A percentile compares a stretch with the other conserved stretches of the same genome.
These are phyloP conservation scores for Emydoidea blandingii DNA, from an alignment of 2,797 vertebrate genomes.

Conservation along the genomic window DNA sequence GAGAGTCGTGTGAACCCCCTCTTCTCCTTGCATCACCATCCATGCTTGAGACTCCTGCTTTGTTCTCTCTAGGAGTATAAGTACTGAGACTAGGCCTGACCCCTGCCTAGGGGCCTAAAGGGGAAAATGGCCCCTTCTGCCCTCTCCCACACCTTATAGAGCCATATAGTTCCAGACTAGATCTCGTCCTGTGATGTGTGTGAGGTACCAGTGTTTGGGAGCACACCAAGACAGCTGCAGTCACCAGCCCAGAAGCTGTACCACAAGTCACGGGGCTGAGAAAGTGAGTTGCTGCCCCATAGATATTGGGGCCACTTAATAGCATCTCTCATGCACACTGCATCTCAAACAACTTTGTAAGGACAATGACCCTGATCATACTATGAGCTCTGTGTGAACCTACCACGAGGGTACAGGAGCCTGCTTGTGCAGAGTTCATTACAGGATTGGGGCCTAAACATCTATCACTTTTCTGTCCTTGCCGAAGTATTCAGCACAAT, in stretches of 20 bases:
- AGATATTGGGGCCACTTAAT: not conserved
- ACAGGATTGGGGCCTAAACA: not conserved
- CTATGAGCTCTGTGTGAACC: not conserved
- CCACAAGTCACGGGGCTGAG: not conserved
- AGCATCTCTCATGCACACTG: not conserved
- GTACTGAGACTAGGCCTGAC: not conserved
- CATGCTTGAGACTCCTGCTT: not conserved
- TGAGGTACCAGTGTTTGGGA: not conserved
- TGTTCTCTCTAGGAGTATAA: not conserved
- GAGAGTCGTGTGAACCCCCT: not conserved
- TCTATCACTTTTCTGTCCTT: not conserved
- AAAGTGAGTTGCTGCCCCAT: not conserved
- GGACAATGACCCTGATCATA: constrained; percentile 8
- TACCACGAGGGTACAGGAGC: not conserved
- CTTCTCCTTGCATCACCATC: not conserved
- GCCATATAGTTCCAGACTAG: not conserved
- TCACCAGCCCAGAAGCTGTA: not conserved
- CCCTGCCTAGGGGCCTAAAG: not conserved
- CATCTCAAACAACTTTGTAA: not conserved
- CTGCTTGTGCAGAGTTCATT: not conserved
- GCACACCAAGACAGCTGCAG: not conserved
- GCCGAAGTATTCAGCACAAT: not conserved
- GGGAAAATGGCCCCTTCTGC: not conserved
- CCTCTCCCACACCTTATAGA: not conserved
- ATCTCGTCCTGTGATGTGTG: not conserved